Conservation (phyloP, 2,113 vertebrate genomes). For the Pterocles gutturalis region DNA sequence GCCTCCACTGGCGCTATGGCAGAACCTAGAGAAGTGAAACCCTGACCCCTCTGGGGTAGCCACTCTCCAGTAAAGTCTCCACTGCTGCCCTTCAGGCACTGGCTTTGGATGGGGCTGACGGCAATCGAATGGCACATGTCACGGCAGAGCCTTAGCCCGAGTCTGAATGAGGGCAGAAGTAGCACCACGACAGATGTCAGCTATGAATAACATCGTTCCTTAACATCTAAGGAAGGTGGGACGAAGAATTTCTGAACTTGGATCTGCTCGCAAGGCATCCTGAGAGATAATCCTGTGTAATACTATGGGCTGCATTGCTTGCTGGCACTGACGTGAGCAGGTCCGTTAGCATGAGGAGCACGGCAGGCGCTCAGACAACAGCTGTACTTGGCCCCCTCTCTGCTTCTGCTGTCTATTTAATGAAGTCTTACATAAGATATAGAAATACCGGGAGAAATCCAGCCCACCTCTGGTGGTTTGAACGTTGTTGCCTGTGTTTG, state of each 20-base stretch:
- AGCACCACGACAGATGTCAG: neutral
- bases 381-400: neutral
- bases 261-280: neutral
- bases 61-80: neutral
- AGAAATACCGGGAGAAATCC: neutral
- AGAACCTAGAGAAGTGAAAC: neutral
- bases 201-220: neutral
- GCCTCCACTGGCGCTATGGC: neutral
- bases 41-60: neutral
- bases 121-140: neutral
- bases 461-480: neutral
- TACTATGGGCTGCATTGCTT: neutral
- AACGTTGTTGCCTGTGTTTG: neutral
- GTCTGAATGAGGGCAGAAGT: neutral
- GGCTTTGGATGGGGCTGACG: neutral
- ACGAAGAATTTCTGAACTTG: neutral
- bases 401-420: neutral
- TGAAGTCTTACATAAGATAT: neutral
- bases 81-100: neutral
- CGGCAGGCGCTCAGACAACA: neutral
- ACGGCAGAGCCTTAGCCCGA: neutral
- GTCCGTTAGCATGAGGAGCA: neutral
- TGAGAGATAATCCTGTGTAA: neutral
- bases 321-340: accelerated
- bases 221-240: neutral